phyloP scores from a whole-genome alignment of 2,113 vertebrate species.

The Macheiramphus alcinus region DNA sequence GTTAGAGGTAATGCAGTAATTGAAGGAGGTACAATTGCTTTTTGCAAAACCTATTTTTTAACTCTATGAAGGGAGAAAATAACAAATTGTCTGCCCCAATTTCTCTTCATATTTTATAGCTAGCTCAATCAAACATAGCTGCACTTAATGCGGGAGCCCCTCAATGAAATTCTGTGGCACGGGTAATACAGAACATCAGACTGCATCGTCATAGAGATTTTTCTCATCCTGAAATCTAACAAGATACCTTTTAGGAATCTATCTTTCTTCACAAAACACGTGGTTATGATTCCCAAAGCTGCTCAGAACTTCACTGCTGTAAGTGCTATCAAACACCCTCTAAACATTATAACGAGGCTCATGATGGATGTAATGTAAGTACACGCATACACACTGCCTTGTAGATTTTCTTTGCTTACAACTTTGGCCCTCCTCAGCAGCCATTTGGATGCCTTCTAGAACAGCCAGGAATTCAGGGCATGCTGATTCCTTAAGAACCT shows the following conservation, averaged over 20 bases:
- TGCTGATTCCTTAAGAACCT: not conserved
- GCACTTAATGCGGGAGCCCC: not conserved
- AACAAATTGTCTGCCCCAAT: not conserved
- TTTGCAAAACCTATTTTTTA: conserved; percentile 35
- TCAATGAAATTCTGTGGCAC: not conserved
- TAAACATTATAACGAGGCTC: not conserved
- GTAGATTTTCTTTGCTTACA: not conserved
- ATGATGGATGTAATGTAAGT: not conserved
- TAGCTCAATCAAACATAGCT: not conserved
- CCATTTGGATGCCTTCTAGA: not conserved
- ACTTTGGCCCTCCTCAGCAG: not conserved
- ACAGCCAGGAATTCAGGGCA: not conserved
- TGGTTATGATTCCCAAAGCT: not conserved
- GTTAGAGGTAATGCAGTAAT: conserved; percentile 3
- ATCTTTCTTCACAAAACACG: not conserved
- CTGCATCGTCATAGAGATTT: not conserved
- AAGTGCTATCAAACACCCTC: not conserved
- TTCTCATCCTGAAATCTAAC: not conserved
- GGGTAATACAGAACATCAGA: not conserved
- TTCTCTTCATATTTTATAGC: not conserved
- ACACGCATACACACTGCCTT: not conserved
- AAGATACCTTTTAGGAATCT: not conserved
- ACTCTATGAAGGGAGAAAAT: not conserved
- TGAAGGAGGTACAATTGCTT: conserved; percentile 23
- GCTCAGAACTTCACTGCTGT: not conserved